Conservation (phyloP, 2,888 invertebrate species). For the Cheilosia variabilis region DNA sequence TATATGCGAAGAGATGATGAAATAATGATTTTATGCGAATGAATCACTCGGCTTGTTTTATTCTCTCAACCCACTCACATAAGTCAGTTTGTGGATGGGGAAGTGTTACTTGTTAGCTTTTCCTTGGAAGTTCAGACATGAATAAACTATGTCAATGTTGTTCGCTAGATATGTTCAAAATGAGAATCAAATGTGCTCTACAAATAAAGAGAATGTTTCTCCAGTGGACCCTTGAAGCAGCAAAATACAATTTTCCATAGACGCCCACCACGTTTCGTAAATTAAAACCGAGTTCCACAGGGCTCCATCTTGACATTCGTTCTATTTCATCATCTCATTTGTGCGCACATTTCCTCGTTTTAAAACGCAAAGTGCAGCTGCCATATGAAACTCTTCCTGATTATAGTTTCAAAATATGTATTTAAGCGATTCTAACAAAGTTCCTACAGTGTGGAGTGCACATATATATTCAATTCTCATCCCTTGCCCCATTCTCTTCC, state of each 20-base stretch:
- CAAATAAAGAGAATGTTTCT: too few species aligned
- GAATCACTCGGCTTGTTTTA: slow-evolving; percentile 56
- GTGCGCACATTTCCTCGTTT: too few species aligned
- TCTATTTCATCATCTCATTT: too few species aligned
- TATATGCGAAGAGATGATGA: slow-evolving; percentile 54
- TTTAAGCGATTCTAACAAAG: slow-evolving; percentile 1
- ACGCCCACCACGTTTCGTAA: too few species aligned
- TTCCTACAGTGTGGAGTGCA: background rate
- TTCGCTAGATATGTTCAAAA: background rate
- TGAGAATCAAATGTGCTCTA: background rate
- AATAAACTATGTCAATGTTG: background rate
- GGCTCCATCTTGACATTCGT: too few species aligned
- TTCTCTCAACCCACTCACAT: slow-evolving; percentile 54
- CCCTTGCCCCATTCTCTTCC: background rate
- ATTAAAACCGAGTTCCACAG: too few species aligned
- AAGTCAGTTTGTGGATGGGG: slow-evolving; percentile 25
- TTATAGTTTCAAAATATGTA: background rate
- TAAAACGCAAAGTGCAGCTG: slow-evolving; percentile 4
- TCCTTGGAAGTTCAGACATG: background rate
- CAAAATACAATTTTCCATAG: too few species aligned
- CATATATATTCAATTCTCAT: slow-evolving; percentile 9
- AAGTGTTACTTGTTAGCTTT: slow-evolving; percentile 38
- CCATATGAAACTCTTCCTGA: slow-evolving; percentile 6
- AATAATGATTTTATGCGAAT: slow-evolving; percentile 62
- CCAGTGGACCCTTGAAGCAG: too few species aligned